Conservation (phyloP, 2,797 vertebrate genomes). For the Euthynnus affinis region DNA sequence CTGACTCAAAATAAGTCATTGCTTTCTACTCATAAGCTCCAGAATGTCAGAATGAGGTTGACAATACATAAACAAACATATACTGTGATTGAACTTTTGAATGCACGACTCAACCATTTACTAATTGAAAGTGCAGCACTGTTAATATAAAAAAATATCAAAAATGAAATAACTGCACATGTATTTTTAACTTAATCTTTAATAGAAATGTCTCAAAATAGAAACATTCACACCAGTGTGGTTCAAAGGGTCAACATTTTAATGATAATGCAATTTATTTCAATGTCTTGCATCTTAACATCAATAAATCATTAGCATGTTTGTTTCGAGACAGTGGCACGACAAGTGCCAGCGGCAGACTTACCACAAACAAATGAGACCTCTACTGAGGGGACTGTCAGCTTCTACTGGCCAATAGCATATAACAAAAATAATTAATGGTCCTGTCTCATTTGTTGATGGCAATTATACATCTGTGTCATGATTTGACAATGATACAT, state of each 20-base stretch:
- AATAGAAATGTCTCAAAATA: constrained; percentile 61
- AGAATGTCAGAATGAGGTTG: not conserved
- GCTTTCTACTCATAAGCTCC: no score
- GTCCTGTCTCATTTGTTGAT: constrained; percentile 13
- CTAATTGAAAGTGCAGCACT: not conserved
- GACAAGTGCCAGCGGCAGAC: not conserved
- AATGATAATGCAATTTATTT: constrained; percentile 22
- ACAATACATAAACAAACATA: not conserved
- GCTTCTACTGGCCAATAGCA: constrained; percentile 16
- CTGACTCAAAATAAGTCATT: no score
- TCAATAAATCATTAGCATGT: constrained; percentile 3
- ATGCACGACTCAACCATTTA: not conserved
- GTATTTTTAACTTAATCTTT: constrained; percentile 47
- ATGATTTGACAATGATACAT: not conserved
- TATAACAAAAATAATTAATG: constrained; percentile 4
- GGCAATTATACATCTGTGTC: not conserved
- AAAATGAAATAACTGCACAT: not conserved
- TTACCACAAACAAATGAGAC: constrained; percentile 20
- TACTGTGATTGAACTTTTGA: no score
- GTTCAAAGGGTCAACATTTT: constrained; percentile 23
- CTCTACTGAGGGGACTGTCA: constrained; percentile 18
- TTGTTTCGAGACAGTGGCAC: constrained; percentile 16
- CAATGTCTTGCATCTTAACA: constrained; percentile 10
- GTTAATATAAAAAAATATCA: not conserved
- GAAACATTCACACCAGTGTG: constrained; percentile 39